Conservation (phyloP, 1,140 invertebrate species). For the Thereuonema tuberculata region DNA sequence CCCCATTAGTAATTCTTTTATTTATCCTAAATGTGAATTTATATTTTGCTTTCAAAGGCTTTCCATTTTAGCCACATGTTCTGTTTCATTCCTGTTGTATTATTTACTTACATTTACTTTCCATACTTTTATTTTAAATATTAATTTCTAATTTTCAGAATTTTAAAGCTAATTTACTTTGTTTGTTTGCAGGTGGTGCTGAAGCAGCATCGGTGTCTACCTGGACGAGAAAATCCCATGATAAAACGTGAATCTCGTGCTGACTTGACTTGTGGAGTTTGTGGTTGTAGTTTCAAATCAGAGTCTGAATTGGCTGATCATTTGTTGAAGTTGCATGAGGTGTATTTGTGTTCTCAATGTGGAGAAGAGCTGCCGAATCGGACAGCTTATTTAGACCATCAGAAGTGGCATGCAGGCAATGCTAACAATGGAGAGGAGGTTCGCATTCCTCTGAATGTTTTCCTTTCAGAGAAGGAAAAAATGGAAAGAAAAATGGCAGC, state of each 20-base stretch:
- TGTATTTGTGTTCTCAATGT: conserved; percentile 6
- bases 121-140: no score
- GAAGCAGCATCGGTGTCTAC: background rate
- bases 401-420: background rate
- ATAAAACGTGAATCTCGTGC: background rate
- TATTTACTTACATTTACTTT: no score
- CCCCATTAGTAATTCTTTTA: no score
- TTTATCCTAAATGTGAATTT: no score
- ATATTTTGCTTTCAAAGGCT: no score
- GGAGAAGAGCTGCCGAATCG: conserved; percentile 2
- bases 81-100: no score
- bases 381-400: background rate
- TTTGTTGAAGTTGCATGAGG: background rate
- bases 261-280: conserved; percentile 3
- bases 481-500: background rate
- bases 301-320: background rate
- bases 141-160: no score
- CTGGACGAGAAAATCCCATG: conserved; percentile 3
- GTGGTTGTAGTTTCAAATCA: background rate
- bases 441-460: background rate
- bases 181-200: background rate
- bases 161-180: no score
- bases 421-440: conserved; percentile 6
- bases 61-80: no score
- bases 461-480: background rate